A percentile compares a stretch with the other conserved stretches of the same genome.
phyloP scores from a whole-genome alignment of 2,888 invertebrate genomes.

The Timandra comae region DNA sequence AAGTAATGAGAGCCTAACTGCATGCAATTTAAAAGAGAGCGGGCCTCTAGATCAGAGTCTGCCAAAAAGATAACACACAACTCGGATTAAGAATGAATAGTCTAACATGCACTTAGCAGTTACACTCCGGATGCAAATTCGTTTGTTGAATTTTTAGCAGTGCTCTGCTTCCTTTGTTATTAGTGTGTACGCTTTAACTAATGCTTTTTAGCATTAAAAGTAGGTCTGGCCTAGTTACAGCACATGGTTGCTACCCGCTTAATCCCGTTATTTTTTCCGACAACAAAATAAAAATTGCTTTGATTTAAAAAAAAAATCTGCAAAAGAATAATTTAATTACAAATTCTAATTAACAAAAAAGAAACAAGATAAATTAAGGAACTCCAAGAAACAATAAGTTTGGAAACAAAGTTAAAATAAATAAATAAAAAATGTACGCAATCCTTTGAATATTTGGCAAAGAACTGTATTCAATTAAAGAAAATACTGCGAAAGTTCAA shows the following conservation, averaged over 20 bases:
- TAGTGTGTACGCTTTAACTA: constrained; percentile 2
- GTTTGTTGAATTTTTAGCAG: constrained; percentile 40
- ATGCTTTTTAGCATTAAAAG: too few relatives aligned
- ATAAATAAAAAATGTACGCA: constrained; percentile 18
- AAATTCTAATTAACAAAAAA: too few relatives aligned
- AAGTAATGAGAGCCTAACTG: constrained; percentile 58
- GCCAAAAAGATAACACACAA: constrained; percentile 63
- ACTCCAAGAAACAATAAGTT: neutral
- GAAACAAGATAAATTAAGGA: too few relatives aligned
- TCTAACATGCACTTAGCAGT: constrained; percentile 54
- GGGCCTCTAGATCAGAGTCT: constrained; percentile 41
- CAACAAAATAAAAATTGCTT: too few relatives aligned
- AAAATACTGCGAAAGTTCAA: constrained; percentile 41
- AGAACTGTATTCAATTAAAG: constrained; percentile 34
- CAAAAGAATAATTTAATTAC: too few relatives aligned
- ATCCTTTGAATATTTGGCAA: constrained; percentile 31
- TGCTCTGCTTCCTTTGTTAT: constrained; percentile 5
- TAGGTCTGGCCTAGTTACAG: too few relatives aligned
- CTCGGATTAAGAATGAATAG: constrained; percentile 62
- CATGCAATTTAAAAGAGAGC: constrained; percentile 59
- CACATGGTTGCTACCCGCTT: too few relatives aligned
- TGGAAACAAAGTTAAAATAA: constrained; percentile 7
- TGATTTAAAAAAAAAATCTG: too few relatives aligned
- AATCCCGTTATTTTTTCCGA: too few relatives aligned
- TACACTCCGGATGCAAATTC: constrained; percentile 44